Percentiles rank a stretch among this genome's conserved stretches.
Evolutionary conservation across 2,797 vertebrate species (phyloP).

Genomic region (Remorina albescens): DNA sequence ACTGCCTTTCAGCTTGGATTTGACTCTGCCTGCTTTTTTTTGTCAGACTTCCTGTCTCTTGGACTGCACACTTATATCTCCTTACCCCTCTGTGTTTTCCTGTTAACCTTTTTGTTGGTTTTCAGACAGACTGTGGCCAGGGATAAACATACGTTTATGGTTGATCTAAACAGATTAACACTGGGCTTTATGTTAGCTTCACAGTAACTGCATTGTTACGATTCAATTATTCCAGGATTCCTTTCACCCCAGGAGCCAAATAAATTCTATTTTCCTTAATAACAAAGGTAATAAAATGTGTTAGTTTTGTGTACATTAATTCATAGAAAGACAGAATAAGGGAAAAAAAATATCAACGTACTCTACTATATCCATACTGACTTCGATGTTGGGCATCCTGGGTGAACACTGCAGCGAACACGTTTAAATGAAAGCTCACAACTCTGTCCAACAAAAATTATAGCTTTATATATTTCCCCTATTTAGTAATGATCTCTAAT

Average conservation of each 20-base stretch:
- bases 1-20: slow-evolving; percentile 36
- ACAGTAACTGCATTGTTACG: not conserved
- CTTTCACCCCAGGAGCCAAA: not conserved
- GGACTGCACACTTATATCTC: not conserved
- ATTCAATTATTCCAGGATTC: not conserved
- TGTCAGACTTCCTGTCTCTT: slow-evolving; percentile 19
- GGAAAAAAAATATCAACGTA: not conserved
- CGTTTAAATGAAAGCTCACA: slow-evolving; percentile 24
- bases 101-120: not conserved
- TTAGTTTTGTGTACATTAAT: not conserved
- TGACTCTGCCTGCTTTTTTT: slow-evolving; percentile 17
- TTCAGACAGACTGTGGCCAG: not conserved
- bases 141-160: not conserved
- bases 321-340: not conserved
- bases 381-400: not conserved
- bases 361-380: not conserved
- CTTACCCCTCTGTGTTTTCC: not conserved
- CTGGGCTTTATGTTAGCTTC: not conserved
- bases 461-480: slow-evolving; percentile 19
- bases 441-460: slow-evolving; percentile 20
- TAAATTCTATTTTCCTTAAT: not conserved
- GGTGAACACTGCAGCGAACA: slow-evolving; percentile 21
- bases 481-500: slow-evolving; percentile 21
- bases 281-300: not conserved
- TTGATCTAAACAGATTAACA: slow-evolving; percentile 7